These are phyloP conservation scores for Spisula solida DNA, from an alignment of 2,888 invertebrate species.

Conservation along the genomic window DNA sequence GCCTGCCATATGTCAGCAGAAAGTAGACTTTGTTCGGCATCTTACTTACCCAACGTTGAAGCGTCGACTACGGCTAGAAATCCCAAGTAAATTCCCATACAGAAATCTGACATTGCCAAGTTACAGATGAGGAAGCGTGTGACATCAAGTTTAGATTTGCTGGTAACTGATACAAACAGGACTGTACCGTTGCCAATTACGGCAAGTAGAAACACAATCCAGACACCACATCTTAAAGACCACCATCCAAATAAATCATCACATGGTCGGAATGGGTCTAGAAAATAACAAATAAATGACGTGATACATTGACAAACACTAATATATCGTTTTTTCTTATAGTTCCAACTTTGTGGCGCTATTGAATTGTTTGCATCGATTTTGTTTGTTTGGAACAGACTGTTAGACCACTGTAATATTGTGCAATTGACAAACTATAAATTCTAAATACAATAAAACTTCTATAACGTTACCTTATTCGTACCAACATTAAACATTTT, in stretches of 20 bases:
- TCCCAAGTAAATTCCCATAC: constrained; percentile 98
- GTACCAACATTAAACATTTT: too few species aligned
- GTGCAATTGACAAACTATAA: too few species aligned
- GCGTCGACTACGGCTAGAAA: constrained; percentile 98
- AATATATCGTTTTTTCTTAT: too few species aligned
- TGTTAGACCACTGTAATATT: too few species aligned
- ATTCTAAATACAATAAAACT: too few species aligned
- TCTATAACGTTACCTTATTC: too few species aligned
- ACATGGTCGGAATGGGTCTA: constrained; percentile 97
- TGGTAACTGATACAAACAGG: constrained; percentile 96
- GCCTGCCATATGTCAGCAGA: too few species aligned
- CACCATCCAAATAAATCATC: constrained; percentile 99
- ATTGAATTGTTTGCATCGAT: too few species aligned
- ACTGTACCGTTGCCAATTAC: constrained; percentile 98
- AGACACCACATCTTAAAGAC: constrained; percentile 98
- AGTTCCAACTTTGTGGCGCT: too few species aligned
- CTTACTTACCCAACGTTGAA: constrained; percentile 92
- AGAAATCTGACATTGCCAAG: constrained; percentile 98
- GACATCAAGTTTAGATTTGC: constrained; percentile 97
- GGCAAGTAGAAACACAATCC: constrained; percentile 98
- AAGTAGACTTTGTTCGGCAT: too few species aligned
- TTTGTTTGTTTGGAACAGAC: too few species aligned
- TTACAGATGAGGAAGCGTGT: constrained; percentile 98
- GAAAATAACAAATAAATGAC: background rate
- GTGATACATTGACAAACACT: too few species aligned